Conservation (phyloP, 2,797 vertebrate genomes). For the Sylvia borin region DNA sequence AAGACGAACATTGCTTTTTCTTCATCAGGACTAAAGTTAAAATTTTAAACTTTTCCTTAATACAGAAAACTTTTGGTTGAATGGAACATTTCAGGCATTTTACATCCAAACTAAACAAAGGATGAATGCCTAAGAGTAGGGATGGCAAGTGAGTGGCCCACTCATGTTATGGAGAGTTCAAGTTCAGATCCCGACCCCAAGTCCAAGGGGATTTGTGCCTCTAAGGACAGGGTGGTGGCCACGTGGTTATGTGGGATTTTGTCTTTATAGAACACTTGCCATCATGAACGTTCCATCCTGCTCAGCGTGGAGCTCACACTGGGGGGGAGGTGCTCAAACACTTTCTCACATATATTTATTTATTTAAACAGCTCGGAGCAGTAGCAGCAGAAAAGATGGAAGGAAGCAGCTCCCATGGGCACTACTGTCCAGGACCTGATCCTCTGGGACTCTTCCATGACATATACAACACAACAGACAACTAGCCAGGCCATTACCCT, state of each 20-base stretch:
- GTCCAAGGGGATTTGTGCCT: neutral
- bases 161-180: neutral
- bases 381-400: neutral
- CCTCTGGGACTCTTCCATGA: neutral
- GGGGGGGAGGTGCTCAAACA: neutral
- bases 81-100: neutral
- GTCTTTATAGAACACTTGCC: neutral
- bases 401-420: neutral
- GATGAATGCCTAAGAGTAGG: neutral
- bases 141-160: neutral
- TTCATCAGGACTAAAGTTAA: neutral
- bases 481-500: neutral
- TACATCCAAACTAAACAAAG: neutral
- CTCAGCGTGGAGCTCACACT: neutral
- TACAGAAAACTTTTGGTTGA: neutral
- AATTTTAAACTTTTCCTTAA: neutral
- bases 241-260: neutral
- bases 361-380: neutral
- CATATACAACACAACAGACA: neutral
- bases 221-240: neutral
- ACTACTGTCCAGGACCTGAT: neutral
- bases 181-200: neutral
- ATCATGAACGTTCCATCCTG: rapidly evolving
- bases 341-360: neutral
- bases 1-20: neutral